phyloP scores from a whole-genome alignment of 2,888 invertebrate genomes.

The Phyto melanocephala region DNA sequence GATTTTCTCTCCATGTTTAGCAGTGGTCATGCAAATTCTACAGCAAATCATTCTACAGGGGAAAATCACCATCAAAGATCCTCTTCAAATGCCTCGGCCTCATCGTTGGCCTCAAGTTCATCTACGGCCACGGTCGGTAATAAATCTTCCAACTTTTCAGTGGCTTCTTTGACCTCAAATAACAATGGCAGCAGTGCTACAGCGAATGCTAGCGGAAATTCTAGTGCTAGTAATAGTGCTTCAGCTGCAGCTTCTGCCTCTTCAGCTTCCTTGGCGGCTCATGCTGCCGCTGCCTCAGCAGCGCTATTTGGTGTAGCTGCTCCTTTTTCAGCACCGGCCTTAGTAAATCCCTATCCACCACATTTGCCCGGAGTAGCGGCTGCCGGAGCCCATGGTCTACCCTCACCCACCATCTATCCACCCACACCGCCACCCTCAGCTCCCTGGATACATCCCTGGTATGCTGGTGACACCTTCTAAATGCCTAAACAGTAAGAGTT shows the following conservation, averaged over 20 bases:
- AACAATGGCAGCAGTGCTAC: constrained; percentile 58
- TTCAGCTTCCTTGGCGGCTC: constrained; percentile 58
- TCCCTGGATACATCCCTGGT: constrained; percentile 79
- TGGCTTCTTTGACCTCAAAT: constrained; percentile 59
- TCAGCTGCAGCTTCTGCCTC: constrained; percentile 31
- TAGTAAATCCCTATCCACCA: constrained; percentile 66
- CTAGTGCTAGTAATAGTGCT: neutral
- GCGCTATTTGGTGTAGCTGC: constrained; percentile 64
- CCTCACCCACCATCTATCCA: constrained; percentile 79
- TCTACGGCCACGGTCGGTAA: constrained; percentile 49
- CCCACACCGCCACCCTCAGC: constrained; percentile 79
- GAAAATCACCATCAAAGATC: constrained; percentile 60
- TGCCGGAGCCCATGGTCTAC: constrained; percentile 75
- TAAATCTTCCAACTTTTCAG: constrained; percentile 66
- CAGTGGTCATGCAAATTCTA: constrained; percentile 11
- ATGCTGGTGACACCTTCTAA: constrained; percentile 78
- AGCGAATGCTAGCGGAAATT: constrained; percentile 64
- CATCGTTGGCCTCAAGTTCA: constrained; percentile 66
- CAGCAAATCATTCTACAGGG: constrained; percentile 39
- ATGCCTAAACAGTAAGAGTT: constrained; percentile 36
- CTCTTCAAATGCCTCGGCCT: constrained; percentile 67
- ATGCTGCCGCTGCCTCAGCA: constrained; percentile 62
- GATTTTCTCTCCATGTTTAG: constrained; percentile 61
- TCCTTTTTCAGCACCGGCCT: constrained; percentile 63
- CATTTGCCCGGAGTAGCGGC: constrained; percentile 68